Evolutionary conservation across 2,113 vertebrate species (phyloP), one percentile per base, ranked within the genome.

Genomic region (Amazona vittata): DNA sequence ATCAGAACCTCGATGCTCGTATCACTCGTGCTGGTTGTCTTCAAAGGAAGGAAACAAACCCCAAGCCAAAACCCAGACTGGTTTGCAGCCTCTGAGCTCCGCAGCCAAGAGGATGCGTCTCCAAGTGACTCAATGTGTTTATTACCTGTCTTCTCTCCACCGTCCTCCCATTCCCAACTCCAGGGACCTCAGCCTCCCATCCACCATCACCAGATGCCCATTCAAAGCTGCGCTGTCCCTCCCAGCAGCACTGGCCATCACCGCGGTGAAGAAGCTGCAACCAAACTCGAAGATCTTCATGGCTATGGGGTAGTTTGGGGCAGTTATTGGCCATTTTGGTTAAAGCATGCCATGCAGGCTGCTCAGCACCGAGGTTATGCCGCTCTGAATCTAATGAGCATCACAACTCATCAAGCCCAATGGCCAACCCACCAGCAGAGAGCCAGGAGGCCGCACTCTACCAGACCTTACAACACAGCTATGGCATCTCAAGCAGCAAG

Each of bases 301-400:
- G n/a, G 41, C 59, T 35, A 2, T 6, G 5, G 31, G 31, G 21
- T 17, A 41, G 41, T 13, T 28, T 0, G 7, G 17, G 41, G 79
- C 21, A 19, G 21, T 52, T 46, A 15, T 11, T 5, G 20, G 33
- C 29, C 4, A 6, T 24, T 74, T 35, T 5, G 26, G 37, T 46
- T 15, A 11, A 82, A 17, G 16, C 20, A 64, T 25, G 43, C 26
- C 43, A 4, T 0, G 0, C 15, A 9, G 13, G 12, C 6, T 6
- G 21, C 53, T 73, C 3, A 0, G 5, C 24, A 60, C 14, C 1
- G 26, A 82, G 41, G 46, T 31, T 14, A 29, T 31, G 49, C 60
- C 20, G 33, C 75, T 67, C 41, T 6, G 1, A 26, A 47, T 37
- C 39, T 44, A n/a, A 82, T 0, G 10, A 92, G 78, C 50, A 12